Evolutionary conservation across 2,113 vertebrate genomes (phyloP), one percentile per base, ranked within the genome.

Genomic region (Misgurnus mizolepis): DNA sequence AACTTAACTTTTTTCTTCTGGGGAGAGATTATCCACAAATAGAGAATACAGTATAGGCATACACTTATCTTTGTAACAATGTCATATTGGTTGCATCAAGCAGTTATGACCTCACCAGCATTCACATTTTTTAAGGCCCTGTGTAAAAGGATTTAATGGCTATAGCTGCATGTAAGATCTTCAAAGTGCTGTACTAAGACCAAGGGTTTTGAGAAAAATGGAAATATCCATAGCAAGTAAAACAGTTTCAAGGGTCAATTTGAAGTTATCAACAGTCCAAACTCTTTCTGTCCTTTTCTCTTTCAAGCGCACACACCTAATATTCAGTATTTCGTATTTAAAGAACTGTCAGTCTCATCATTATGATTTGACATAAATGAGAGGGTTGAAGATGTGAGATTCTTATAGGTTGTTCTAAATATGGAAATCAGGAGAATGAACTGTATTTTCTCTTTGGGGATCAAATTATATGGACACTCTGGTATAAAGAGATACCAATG

Each of bases 381-480:
- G 15, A 8, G 6, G 67, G 40, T 10, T 67, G 56, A 70, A 71
- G 72, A 82, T 81, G 58, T 65, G 40, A 14, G 55, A 49, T 75
- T 60, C 68, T 68, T 67, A 70, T 70, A 67, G 10, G 47, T 65
- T 79, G 71, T 79, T 81, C 75, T 43, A 82, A 81, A 18, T 70
- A 71, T 60, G 67, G 62, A 77, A 83, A 81, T 83, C 49, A 75
- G 41, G 14, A 43, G 47, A 77, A 77, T 61, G 55, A 55, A 49
- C 55, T 7, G 7, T 47, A 66, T 85, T 78, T 62, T 27, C 49
- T 43, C n/a, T 10, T 78, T 81, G 79, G 66, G 40, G 10, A 56
- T 65, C 65, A 83, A 83, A 84, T 84, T 77, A 83, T 71, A 81
- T 60, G 55, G 80, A 81, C 50, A 66, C 60, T 74, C 67, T 76